Evolutionary conservation across 30 jellyfish, hydroid and myxozoan species (phyloP).

Genomic region (Catostylus mosaicus): DNA sequence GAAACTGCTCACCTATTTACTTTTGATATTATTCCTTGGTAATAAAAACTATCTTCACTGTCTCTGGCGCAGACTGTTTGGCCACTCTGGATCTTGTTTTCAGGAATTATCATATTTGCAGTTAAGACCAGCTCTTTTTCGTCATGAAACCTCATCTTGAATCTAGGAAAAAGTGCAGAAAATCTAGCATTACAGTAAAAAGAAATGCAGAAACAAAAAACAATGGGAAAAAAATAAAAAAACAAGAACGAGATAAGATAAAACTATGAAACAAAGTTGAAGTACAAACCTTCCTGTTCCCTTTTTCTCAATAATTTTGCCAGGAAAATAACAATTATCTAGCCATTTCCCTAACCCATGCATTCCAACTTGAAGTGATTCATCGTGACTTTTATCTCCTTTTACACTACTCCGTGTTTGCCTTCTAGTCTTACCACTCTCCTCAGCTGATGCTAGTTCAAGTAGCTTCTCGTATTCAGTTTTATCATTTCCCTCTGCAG

Average conservation of each 20-base stretch:
- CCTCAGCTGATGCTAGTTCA: constrained; percentile 32
- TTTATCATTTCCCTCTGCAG: background rate
- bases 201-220: background rate
- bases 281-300: constrained; percentile 30
- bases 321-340: constrained; percentile 52
- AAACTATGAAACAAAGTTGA: background rate
- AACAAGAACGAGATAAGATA: background rate
- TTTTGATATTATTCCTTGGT: background rate
- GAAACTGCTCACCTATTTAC: background rate
- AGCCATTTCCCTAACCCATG: constrained; percentile 54
- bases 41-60: constrained; percentile 8
- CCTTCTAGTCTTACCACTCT: constrained; percentile 7
- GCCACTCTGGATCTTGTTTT: constrained; percentile 13
- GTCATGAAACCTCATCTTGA: constrained; percentile 20
- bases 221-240: background rate
- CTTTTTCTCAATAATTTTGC: constrained; percentile 15
- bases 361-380: background rate
- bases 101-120: background rate
- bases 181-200: background rate
- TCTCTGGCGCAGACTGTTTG: constrained; percentile 12
- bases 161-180: constrained; percentile 1
- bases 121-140: constrained; percentile 5
- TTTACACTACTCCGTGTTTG: constrained; percentile 11
- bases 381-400: background rate
- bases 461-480: constrained; percentile 35